phyloP scores from a whole-genome alignment of 2,888 invertebrate species.

The Brenthis ino region DNA sequence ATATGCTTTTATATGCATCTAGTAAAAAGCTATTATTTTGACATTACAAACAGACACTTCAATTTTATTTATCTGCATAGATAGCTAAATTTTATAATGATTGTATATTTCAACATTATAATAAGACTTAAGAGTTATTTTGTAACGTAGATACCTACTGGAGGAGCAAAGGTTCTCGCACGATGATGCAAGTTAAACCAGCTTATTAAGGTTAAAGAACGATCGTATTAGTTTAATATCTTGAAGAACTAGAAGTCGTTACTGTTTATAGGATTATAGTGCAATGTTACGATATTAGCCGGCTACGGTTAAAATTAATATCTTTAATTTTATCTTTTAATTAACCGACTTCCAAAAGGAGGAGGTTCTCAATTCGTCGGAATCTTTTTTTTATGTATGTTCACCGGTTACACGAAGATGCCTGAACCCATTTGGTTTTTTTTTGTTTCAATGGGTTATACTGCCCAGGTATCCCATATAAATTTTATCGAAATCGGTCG shows the following conservation, averaged over 20 bases:
- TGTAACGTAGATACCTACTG: background rate
- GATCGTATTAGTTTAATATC: slow-evolving; percentile 19
- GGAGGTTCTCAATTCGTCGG: too few species aligned
- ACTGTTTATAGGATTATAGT: slow-evolving; percentile 18
- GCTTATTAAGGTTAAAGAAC: slow-evolving; percentile 29
- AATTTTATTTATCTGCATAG: background rate
- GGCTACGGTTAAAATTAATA: background rate
- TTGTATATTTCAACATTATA: background rate
- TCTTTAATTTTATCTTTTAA: too few species aligned
- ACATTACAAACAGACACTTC: too few species aligned
- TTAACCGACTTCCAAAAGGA: too few species aligned
- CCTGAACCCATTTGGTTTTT: too few species aligned
- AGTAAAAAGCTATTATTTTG: too few species aligned
- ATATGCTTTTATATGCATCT: too few species aligned
- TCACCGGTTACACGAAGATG: too few species aligned
- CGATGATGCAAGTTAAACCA: slow-evolving; percentile 23
- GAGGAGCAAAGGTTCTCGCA: slow-evolving; percentile 19
- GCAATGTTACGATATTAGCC: slow-evolving; percentile 11
- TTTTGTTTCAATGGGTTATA: too few species aligned
- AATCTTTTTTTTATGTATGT: too few species aligned
- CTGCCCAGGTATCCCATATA: too few species aligned
- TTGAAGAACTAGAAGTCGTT: slow-evolving; percentile 19
- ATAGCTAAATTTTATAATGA: background rate
- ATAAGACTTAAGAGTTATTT: background rate
- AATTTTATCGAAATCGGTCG: too few species aligned